Evolutionary conservation across 2,888 invertebrate species (phyloP).

Genomic region (Callinectes sapidus): DNA sequence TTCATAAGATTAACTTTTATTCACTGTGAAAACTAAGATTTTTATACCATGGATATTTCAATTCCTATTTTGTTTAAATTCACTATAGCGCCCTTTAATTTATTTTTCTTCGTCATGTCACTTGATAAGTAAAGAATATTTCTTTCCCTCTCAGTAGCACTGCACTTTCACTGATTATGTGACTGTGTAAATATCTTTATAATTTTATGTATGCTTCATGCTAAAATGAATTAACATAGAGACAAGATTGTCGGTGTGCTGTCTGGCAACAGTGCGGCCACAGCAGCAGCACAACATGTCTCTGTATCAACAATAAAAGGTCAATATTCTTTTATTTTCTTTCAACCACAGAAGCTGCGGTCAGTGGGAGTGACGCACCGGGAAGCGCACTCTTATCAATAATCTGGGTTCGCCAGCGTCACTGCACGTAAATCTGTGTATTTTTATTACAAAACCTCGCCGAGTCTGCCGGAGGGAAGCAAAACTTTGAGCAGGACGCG

Average conservation of each 20-base stretch:
- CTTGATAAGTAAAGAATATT: background rate
- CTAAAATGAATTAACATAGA: no score
- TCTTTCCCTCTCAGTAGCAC: no score
- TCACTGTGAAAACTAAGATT: no score
- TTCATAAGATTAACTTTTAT: no score
- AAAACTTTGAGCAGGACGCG: background rate
- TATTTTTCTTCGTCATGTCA: background rate
- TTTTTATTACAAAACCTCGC: background rate
- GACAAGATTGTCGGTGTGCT: background rate
- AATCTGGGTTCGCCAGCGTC: background rate
- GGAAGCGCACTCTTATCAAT: background rate
- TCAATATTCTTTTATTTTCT: background rate
- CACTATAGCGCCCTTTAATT: background rate
- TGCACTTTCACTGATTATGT: no score
- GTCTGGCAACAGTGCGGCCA: background rate
- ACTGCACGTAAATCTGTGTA: conserved; percentile 28
- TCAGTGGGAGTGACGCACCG: background rate
- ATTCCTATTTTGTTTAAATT: background rate
- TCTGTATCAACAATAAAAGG: background rate
- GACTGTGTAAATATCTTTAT: background rate
- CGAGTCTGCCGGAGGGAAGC: background rate
- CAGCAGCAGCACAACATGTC: background rate
- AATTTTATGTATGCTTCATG: background rate
- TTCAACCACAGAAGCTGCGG: background rate
- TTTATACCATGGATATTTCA: no score